Percentiles rank a stretch among this genome's conserved stretches.
Evolutionary conservation across 2,113 vertebrate species (phyloP).

Genomic region (Oncorhynchus mykiss): DNA sequence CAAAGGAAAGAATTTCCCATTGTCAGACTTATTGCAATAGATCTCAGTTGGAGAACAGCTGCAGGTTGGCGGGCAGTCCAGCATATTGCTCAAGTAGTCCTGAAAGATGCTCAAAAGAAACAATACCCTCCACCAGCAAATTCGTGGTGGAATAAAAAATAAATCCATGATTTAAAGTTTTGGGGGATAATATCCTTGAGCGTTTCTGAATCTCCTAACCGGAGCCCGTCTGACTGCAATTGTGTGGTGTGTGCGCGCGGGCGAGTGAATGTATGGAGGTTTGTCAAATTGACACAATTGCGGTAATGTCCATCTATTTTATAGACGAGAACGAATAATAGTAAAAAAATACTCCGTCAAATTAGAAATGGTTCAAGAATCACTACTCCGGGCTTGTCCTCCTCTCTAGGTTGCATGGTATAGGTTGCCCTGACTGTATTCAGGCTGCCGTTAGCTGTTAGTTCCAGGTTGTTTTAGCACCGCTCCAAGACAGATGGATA

Average conservation of each 20-base stretch:
- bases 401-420: conserved; percentile 56
- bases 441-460: conserved; percentile 36
- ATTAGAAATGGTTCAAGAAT: conserved; percentile 38
- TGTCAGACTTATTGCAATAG: conserved; percentile 89
- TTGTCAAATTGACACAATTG: conserved; percentile 53
- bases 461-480: conserved; percentile 50
- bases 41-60: conserved; percentile 89
- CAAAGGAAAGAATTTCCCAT: conserved; percentile 86
- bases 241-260: conserved; percentile 12
- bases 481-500: conserved; percentile 52
- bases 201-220: background rate
- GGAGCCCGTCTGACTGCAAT: conserved; percentile 21
- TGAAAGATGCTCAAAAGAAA: conserved; percentile 82
- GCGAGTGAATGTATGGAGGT: conserved; percentile 45
- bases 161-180: conserved; percentile 80
- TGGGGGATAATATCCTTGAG: background rate
- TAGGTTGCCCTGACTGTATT: conserved; percentile 33
- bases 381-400: conserved; percentile 47
- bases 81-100: conserved; percentile 84
- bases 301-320: conserved; percentile 22
- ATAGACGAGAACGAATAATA: background rate
- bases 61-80: conserved; percentile 92
- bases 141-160: conserved; percentile 77
- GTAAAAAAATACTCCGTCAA: conserved; percentile 61
- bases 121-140: conserved; percentile 84